Conservation (phyloP, 2,888 invertebrate species). For the Piscicola geometra region DNA sequence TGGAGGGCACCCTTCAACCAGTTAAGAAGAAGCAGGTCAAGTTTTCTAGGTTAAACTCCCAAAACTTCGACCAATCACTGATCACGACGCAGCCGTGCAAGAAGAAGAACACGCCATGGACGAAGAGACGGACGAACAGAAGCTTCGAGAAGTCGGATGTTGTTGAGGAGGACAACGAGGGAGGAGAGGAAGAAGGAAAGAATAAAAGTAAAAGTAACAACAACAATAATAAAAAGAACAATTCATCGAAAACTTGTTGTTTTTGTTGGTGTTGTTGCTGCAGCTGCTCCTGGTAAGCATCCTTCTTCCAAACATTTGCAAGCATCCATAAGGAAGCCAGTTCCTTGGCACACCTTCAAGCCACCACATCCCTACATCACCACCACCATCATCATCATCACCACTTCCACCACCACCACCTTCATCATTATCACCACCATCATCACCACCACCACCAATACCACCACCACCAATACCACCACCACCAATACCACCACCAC, state of each 20-base stretch:
- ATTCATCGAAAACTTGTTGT: conserved; percentile 36
- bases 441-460: too few species aligned
- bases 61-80: not conserved
- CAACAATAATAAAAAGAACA: not conserved
- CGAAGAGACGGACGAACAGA: not conserved
- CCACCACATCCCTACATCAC: too few species aligned
- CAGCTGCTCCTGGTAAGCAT: conserved; percentile 35
- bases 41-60: conserved; percentile 1
- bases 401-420: not conserved
- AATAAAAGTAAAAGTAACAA: not conserved
- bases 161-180: not conserved
- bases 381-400: too few species aligned
- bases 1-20: not conserved
- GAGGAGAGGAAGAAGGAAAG: too few species aligned
- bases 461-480: too few species aligned
- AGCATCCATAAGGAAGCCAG: too few species aligned
- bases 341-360: too few species aligned
- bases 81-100: not conserved
- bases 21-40: conserved; percentile 13
- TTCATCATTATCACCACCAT: too few species aligned
- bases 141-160: not conserved
- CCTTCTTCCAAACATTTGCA: not conserved
- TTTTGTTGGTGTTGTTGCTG: conserved; percentile 39
- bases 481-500: too few species aligned
- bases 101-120: not conserved